Conservation (phyloP, 2,113 vertebrate species). For the Drymodes brunneopygia region DNA sequence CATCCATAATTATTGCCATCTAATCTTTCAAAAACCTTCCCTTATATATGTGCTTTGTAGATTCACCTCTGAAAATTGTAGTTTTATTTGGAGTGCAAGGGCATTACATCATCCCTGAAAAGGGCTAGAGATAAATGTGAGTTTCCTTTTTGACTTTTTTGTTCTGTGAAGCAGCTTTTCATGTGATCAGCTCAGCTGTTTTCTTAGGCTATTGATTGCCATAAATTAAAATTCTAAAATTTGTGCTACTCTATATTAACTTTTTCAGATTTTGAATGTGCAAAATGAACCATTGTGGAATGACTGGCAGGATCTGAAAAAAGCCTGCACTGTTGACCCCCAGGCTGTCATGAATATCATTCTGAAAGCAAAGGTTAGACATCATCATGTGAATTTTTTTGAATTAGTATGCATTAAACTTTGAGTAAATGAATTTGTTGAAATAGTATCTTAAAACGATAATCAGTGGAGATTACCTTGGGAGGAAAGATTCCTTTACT, state of each 20-base stretch:
- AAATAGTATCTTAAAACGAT: neutral
- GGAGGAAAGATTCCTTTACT: neutral
- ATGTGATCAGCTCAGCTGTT: neutral
- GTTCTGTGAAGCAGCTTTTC: neutral
- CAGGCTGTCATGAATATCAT: constrained; percentile 78
- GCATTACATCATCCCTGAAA: neutral
- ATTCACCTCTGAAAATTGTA: neutral
- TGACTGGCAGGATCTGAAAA: constrained; percentile 88
- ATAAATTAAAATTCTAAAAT: neutral
- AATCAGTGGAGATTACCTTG: neutral
- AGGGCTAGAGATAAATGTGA: neutral
- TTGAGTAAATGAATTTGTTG: neutral
- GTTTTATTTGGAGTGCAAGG: neutral
- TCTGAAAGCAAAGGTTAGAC: constrained; percentile 83
- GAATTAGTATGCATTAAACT: neutral
- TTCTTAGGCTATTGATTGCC: neutral
- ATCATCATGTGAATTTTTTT: neutral
- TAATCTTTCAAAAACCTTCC: neutral
- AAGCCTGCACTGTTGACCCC: constrained; percentile 77
- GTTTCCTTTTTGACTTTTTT: neutral
- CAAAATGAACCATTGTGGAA: constrained; percentile 75
- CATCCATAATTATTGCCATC: neutral
- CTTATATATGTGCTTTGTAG: neutral
- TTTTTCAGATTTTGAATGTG: constrained; percentile 83
- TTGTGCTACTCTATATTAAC: neutral